phyloP scores from a whole-genome alignment of 2,113 vertebrate genomes.

The Atlantisia rogersi region DNA sequence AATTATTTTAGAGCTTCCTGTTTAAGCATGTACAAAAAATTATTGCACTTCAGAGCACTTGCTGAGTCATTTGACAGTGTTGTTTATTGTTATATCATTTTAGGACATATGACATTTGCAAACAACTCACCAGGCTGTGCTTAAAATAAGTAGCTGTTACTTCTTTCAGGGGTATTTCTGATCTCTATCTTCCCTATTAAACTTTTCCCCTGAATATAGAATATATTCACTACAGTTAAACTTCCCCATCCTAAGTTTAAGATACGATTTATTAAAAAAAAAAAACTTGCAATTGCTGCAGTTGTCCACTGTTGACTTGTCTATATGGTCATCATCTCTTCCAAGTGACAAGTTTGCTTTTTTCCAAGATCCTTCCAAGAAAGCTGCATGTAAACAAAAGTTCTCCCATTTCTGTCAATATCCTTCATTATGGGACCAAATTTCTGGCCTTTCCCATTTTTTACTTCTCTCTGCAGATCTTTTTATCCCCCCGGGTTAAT shows the following conservation, averaged over 20 bases:
- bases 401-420: neutral
- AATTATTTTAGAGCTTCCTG: neutral
- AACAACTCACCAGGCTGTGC: neutral
- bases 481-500: neutral
- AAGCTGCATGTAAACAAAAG: neutral
- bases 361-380: neutral
- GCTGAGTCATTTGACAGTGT: neutral
- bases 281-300: neutral
- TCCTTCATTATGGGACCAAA: neutral
- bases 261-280: neutral
- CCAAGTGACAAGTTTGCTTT: neutral
- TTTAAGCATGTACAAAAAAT: neutral
- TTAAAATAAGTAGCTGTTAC: neutral
- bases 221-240: neutral
- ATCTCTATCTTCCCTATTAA: neutral
- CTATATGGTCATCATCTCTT: neutral
- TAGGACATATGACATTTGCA: neutral
- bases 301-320: neutral
- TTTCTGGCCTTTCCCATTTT: neutral
- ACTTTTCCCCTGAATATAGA: neutral
- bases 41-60: neutral
- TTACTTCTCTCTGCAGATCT: neutral
- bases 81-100: neutral
- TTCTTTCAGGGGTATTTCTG: neutral
- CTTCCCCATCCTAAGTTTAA: neutral